Evolutionary conservation across 2,113 vertebrate genomes (phyloP).

Genomic region (Colossoma macropomum): DNA sequence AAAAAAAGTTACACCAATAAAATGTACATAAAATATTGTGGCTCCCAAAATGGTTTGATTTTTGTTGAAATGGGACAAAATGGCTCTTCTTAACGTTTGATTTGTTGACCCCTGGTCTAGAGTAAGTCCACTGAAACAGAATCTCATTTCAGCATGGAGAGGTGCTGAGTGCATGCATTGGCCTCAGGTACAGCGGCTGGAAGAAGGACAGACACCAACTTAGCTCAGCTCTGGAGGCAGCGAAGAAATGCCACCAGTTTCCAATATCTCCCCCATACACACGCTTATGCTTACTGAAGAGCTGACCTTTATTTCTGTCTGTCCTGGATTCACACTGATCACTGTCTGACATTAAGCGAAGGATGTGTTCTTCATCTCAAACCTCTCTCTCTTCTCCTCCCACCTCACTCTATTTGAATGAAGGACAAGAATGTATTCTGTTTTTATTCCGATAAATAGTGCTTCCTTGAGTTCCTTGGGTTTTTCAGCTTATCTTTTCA

Average conservation of each 20-base stretch:
- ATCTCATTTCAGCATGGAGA: neutral
- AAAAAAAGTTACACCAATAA: too few relatives aligned
- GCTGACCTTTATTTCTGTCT: slow-evolving; percentile 16
- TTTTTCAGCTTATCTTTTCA: neutral
- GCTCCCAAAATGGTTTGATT: too few relatives aligned
- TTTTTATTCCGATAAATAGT: neutral
- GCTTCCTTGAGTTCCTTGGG: neutral
- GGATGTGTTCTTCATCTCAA: neutral
- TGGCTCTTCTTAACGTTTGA: too few relatives aligned
- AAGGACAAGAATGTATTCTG: neutral
- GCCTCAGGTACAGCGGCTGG: neutral
- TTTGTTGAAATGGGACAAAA: too few relatives aligned
- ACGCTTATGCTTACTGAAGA: slow-evolving; percentile 7
- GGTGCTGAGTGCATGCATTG: neutral
- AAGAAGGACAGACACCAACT: neutral
- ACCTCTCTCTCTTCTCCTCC: neutral
- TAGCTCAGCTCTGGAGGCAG: neutral
- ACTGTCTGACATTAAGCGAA: slow-evolving; percentile 11
- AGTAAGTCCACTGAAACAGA: neutral
- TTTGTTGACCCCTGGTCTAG: too few relatives aligned
- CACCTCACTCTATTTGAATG: neutral
- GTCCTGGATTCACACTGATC: neutral
- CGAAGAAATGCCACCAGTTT: neutral
- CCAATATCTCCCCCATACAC: neutral
- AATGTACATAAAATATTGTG: too few relatives aligned